Conservation (phyloP, 2,113 vertebrate genomes). For the Oxyura jamaicensis region DNA sequence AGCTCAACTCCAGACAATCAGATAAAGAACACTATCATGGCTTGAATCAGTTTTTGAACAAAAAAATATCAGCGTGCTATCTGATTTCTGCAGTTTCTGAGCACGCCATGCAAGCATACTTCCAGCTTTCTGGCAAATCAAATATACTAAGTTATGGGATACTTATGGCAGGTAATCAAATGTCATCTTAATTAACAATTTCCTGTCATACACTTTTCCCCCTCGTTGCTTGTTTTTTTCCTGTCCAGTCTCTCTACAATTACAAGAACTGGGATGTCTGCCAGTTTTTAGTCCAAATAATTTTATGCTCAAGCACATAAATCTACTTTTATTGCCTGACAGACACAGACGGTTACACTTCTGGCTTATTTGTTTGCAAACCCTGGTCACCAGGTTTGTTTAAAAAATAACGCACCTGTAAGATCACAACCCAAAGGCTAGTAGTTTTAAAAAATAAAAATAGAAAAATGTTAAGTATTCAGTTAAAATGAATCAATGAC, state of each 20-base stretch:
- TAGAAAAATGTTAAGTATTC: not conserved
- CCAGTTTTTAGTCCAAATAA: not conserved
- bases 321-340: not conserved
- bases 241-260: not conserved
- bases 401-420: not conserved
- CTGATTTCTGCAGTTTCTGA: not conserved
- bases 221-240: not conserved
- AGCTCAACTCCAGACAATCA: not conserved
- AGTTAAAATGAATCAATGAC: not conserved
- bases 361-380: not conserved
- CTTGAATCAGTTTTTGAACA: not conserved
- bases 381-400: not conserved
- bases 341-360: not conserved
- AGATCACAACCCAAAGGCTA: not conserved
- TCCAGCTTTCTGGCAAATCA: constrained; percentile 1
- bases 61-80: not conserved
- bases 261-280: not conserved
- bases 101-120: not conserved
- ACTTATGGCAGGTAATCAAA: constrained; percentile 53
- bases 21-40: not conserved
- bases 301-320: not conserved
- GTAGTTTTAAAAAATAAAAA: not conserved
- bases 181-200: constrained; percentile 40
- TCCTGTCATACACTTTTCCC: not conserved
- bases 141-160: not conserved